phyloP scores from a whole-genome alignment of 2,888 invertebrate species.

The Esperia sulphurella region DNA sequence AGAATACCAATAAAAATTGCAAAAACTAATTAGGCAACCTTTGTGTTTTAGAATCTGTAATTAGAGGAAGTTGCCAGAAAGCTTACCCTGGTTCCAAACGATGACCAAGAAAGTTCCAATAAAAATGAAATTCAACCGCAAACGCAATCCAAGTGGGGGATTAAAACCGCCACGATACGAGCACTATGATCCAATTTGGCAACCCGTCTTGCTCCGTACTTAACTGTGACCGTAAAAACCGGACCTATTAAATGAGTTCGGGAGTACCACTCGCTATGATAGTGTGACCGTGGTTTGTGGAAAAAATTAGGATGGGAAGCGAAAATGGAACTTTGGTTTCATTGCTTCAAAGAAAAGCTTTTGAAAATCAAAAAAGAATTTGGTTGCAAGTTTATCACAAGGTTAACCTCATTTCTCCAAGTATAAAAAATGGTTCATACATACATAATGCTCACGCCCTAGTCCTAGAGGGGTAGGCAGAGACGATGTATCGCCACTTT shows the following conservation, averaged over 20 bases:
- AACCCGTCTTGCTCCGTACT: conserved; percentile 18
- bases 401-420: too few species aligned
- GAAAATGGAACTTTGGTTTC: too few species aligned
- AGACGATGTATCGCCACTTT: too few species aligned
- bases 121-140: conserved; percentile 12
- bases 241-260: conserved; percentile 17
- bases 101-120: not conserved
- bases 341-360: too few species aligned
- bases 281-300: conserved; percentile 3
- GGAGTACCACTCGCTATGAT: not conserved
- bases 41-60: not conserved
- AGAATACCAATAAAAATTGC: too few species aligned
- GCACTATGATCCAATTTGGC: conserved; percentile 23
- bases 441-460: too few species aligned
- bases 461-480: too few species aligned
- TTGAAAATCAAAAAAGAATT: too few species aligned
- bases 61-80: not conserved
- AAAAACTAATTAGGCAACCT: too few species aligned
- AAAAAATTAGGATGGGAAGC: too few species aligned
- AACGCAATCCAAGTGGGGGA: conserved; percentile 8
- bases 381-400: too few species aligned
- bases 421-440: too few species aligned
- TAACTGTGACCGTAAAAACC: conserved; percentile 18
- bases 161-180: conserved; percentile 8
- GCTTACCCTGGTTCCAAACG: not conserved